These are phyloP conservation scores for Lepidothrix coronata DNA, from an alignment of 2,113 vertebrate species.

Conservation along the genomic window DNA sequence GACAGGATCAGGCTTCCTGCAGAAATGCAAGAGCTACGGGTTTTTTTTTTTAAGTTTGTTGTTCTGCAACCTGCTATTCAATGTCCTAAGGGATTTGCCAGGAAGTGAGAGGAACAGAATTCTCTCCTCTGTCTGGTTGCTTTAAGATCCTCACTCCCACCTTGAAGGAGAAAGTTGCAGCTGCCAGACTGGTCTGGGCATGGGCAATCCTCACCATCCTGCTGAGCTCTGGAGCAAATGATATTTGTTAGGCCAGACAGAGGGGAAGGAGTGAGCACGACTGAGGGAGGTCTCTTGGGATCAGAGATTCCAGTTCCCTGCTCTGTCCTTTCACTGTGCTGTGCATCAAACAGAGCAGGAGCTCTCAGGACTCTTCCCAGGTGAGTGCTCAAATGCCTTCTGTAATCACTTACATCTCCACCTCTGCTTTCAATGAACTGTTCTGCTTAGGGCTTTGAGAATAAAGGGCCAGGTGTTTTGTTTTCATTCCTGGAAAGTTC, in stretches of 20 bases:
- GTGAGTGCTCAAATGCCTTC: background rate
- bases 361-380: background rate
- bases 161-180: background rate
- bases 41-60: background rate
- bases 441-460: background rate
- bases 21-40: background rate
- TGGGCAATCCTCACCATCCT: background rate
- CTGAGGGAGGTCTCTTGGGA: background rate
- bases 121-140: background rate
- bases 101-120: background rate
- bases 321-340: background rate
- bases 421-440: background rate
- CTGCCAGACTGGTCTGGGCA: background rate
- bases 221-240: background rate
- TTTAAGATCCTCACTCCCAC: background rate
- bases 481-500: background rate
- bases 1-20: background rate
- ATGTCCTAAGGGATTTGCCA: background rate
- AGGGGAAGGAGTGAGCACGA: background rate
- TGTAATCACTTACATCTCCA: background rate
- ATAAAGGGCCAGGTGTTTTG: accelerated
- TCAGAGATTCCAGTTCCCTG: background rate
- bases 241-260: background rate
- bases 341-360: background rate
- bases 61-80: background rate